These are phyloP conservation scores for human DNA, from an alignment of 2,113 vertebrate species.

Conservation along the genomic window DNA sequence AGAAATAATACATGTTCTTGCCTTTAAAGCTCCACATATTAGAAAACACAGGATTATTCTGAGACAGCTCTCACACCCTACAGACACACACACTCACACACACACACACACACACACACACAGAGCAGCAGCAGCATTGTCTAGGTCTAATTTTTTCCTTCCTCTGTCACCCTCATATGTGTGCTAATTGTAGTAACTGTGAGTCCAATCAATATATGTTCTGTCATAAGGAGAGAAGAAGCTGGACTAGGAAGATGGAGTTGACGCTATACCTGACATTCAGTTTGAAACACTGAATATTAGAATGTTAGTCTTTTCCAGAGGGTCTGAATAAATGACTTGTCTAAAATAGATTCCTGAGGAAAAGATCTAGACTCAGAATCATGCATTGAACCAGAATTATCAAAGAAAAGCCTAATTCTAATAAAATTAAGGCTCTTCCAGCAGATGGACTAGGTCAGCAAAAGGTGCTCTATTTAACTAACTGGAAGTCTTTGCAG, in stretches of 20 bases:
- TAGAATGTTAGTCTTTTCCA: conserved; percentile 3
- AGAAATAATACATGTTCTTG: not conserved
- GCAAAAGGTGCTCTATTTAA: not conserved
- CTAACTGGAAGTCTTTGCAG: not conserved
- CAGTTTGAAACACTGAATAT: conserved; percentile 52
- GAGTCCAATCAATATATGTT: not conserved
- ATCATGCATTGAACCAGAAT: conserved; percentile 19
- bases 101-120: not conserved
- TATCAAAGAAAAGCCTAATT: not conserved
- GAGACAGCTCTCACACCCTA: not conserved
- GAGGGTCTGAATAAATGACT: conserved; percentile 40
- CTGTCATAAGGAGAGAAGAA: not conserved
- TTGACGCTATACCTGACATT: not conserved
- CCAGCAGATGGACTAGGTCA: conserved; percentile 40
- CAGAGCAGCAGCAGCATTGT: not conserved
- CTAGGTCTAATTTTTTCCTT: not conserved
- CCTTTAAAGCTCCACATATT: not conserved
- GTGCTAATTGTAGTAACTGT: not conserved
- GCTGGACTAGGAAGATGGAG: not conserved
- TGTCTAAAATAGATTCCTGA: conserved; percentile 22
- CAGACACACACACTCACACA: not conserved
- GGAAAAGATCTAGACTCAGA: not conserved
- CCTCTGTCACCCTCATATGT: not conserved
- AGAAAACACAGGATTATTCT: not conserved
- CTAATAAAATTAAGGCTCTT: not conserved